Conservation (phyloP, 2,888 invertebrate genomes). For the Thymelicus acteon region DNA sequence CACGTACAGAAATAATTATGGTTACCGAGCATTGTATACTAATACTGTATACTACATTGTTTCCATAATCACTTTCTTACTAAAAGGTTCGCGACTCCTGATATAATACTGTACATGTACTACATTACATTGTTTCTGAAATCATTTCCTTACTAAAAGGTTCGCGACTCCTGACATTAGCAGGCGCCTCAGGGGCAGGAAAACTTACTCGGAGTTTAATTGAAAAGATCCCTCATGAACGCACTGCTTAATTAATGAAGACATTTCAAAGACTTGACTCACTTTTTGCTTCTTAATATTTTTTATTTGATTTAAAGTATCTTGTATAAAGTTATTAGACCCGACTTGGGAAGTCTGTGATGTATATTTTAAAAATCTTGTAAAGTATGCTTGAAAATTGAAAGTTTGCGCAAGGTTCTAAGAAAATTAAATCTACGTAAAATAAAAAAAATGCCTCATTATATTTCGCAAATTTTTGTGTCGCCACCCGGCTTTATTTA, state of each 20-base stretch:
- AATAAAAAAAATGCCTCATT: too few relatives aligned
- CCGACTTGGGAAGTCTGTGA: neutral
- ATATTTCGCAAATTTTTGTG: too few relatives aligned
- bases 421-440: too few relatives aligned
- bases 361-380: neutral
- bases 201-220: constrained; percentile 27
- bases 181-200: constrained; percentile 18
- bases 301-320: neutral
- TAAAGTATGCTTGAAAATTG: neutral
- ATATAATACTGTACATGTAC: too few relatives aligned
- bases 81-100: too few relatives aligned
- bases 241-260: constrained; percentile 22
- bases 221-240: constrained; percentile 24
- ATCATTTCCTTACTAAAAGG: constrained; percentile 5
- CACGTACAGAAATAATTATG: neutral
- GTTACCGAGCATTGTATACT: too few relatives aligned
- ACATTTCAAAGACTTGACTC: constrained; percentile 8
- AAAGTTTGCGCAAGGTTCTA: neutral
- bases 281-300: constrained; percentile 7
- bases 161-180: constrained; percentile 6
- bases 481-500: too few relatives aligned
- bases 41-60: too few relatives aligned
- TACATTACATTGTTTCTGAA: neutral
- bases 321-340: neutral
- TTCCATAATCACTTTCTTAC: too few relatives aligned